phyloP scores from a whole-genome alignment of 1,140 invertebrate species.

The Mactra quadrangularis region DNA sequence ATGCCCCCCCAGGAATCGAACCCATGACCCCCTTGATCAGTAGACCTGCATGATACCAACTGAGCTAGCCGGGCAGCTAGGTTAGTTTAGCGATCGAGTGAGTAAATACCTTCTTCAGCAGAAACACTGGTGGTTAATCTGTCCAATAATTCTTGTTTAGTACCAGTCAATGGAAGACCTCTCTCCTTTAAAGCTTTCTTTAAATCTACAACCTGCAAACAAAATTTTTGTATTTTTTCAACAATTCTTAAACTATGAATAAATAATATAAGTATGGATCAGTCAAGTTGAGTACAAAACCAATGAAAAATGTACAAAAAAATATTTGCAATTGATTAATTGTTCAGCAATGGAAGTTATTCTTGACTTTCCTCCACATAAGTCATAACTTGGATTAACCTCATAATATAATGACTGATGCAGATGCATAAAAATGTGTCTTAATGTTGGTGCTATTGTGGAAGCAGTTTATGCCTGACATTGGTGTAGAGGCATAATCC shows the following conservation, averaged over 20 bases:
- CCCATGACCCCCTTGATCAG: no score
- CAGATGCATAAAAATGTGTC: no score
- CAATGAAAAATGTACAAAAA: no score
- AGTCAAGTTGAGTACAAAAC: background rate
- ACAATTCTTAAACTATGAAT: background rate
- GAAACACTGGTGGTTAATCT: conserved; percentile 88
- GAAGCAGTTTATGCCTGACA: no score
- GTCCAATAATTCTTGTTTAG: conserved; percentile 91
- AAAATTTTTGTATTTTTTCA: background rate
- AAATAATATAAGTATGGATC: background rate
- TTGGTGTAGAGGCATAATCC: no score
- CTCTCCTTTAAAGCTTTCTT: conserved; percentile 91
- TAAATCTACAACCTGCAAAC: conserved; percentile 89
- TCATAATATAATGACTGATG: no score
- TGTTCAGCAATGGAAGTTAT: background rate
- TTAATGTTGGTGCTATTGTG: no score
- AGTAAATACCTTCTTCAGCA: conserved; percentile 12
- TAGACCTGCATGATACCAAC: no score
- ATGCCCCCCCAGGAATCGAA: no score
- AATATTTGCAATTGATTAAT: background rate
- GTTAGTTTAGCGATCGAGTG: no score
- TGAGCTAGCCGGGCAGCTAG: no score
- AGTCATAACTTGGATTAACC: no score
- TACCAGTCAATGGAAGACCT: conserved; percentile 89
- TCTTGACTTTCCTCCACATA: background rate